These are phyloP conservation scores for Loris lydekkerianus DNA, from an alignment of 2,797 vertebrate species.

Conservation along the genomic window DNA sequence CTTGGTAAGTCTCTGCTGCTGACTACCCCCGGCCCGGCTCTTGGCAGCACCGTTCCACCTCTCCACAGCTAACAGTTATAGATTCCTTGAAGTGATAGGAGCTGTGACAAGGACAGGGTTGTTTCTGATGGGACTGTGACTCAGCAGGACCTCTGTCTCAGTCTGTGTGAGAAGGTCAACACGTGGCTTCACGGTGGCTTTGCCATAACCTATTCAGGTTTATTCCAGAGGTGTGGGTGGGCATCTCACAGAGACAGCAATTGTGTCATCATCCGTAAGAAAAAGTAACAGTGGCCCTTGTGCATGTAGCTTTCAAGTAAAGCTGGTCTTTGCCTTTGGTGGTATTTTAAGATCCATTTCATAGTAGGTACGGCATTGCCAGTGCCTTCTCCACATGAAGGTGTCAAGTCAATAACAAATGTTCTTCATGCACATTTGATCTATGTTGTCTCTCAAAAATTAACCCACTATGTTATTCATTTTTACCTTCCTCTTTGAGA, in stretches of 20 bases:
- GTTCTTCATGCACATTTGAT: neutral
- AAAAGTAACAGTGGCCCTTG: neutral
- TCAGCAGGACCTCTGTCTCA: rapidly evolving
- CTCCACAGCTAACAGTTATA: too few relatives aligned
- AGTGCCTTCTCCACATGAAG: neutral
- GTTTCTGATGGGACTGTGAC: rapidly evolving
- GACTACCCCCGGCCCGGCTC: too few relatives aligned
- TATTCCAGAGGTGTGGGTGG: too few relatives aligned
- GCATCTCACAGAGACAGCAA: rapidly evolving
- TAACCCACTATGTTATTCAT: neutral
- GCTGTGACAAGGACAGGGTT: neutral
- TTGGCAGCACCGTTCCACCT: too few relatives aligned
- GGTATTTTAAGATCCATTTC: neutral
- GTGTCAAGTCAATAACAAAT: neutral
- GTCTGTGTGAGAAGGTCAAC: rapidly evolving
- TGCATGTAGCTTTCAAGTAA: neutral
- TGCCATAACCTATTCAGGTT: rapidly evolving
- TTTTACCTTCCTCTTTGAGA: neutral
- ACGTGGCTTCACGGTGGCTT: rapidly evolving
- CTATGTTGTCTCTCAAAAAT: neutral
- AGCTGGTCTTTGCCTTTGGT: neutral
- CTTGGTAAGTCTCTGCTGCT: too few relatives aligned
- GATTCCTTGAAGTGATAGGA: neutral
- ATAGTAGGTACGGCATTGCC: neutral
- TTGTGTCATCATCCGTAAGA: neutral